Evolutionary conservation across 2,888 invertebrate species (phyloP), one percentile per base, ranked within the genome.

Genomic region (Drosophila limbata): DNA sequence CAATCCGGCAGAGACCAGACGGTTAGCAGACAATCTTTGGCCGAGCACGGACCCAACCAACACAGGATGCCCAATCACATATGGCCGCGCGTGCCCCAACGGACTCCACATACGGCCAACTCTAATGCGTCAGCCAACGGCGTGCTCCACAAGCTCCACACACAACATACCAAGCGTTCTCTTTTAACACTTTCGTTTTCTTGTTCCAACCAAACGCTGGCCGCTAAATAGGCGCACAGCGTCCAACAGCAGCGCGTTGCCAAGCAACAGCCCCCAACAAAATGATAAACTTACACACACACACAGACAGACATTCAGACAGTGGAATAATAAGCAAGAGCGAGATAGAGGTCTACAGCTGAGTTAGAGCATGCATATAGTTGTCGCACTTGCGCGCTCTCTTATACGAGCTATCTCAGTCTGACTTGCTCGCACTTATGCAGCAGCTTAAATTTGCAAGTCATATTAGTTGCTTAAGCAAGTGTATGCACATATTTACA

Each of bases 201-300:
- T 92, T 92, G 91, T 92, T 92, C 92, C 91, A 91, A 92, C 92
- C 88, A 90, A 90, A 89, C 90, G 92, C 92, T 92, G 92, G 92
- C 92, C 92, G 87, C 88, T 91, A 87, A 91, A 81, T 86, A 92
- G 92, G 92, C 81, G 83, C 74, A 62, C 92, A 92, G 85, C 84
- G 86, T 57, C 21, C 42, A 44, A n/a, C 68, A 72, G 67, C 50
- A 82, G 50, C 68, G 51, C 61, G 69, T 67, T 73, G 74, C 69
- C 67, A 68, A 66, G 71, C 80, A 66, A 71, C 72, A 66, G 47
- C 40, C n/a, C 39, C 52, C 44, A 53, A 50, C 31, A n/a, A 35
- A 19, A 35, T 33, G 40, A 31, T 35, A 33, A 55, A 28, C 33
- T 42, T n/a, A 21, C 15, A 19, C 42, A 33, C 40, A 42, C 53